Evolutionary conservation across 37 sponge, comb jelly and placozoan genomes (phyloP), one percentile per base, ranked within the genome.

Genomic region (Petrosia ficiformis): DNA sequence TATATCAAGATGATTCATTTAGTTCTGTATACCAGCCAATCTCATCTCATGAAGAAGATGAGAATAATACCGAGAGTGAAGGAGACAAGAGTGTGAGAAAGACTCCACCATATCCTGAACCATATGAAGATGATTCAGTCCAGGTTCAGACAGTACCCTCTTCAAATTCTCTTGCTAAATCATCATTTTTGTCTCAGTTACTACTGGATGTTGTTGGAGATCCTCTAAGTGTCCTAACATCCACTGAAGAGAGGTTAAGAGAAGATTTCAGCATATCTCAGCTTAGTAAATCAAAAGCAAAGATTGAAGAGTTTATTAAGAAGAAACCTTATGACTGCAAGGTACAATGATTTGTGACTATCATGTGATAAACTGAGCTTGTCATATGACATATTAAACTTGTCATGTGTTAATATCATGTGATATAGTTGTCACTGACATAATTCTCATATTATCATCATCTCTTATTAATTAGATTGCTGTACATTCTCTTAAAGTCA

Each of bases 21-120:
- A 76, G 69, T 16, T 57, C 35, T 8, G 34, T 39, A 42, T 68
- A 68, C 70, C 54, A 48, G 54, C 54, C 10, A 16, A 10, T 48
- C 14, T 10, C 16, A 16, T 16, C 54, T 48, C 14, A 19, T 16
- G 54, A 19, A 10, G 25, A 22, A 29, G 76, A 74, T 31, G 48
- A 37, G n/a, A n/a, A n/a, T n/a, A n/a, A n/a, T n/a, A n/a, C n/a
- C n/a, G n/a, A n/a, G n/a, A n/a, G n/a, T n/a, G n/a, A n/a, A n/a
- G n/a, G n/a, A n/a, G n/a, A n/a, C n/a, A n/a, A n/a, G n/a, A n/a
- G n/a, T n/a, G n/a, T n/a, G n/a, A n/a, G n/a, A 24, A 43, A 43
- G 28, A 34, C 63, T 19, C 52, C 77, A 1, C 84, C 84, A 5
- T 77, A 63, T 61, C 66, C 72, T 1, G 84, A 84, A 26, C 82